Base-by-base conservation (phyloP, 2,797 vertebrate species). In the Eupleurogrammus muticus region DNA sequence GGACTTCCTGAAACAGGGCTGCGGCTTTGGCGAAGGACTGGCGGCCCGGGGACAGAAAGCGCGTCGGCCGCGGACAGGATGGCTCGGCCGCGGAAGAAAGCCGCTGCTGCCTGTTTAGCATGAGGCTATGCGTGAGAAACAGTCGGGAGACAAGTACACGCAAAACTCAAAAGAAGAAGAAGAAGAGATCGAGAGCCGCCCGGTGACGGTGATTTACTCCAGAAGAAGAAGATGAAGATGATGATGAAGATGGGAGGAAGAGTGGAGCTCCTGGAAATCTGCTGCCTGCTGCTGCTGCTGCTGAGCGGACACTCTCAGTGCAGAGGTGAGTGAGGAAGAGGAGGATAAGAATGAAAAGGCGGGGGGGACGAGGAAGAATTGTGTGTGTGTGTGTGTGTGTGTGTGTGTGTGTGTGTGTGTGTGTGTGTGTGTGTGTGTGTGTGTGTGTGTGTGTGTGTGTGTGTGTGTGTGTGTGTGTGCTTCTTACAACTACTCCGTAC, bases 221-320 rank as follows among this genome's bases (percentile, higher is more conserved):
- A 61, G 44, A 3, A 70, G 24, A 63, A 32, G 49, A 40, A 16
- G 71, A 67, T 0, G 71, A 61, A 0, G 46, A 77, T n/a, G n/a
- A n/a, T 0, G 68, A 58, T 2, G 70, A 75, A 5, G 73, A 71
- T 58, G 72, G 64, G 74, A 72, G 56, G 78, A 6, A 70, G 63
- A 70, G 60, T 2, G 42, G 57, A 23, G 58, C 65, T 84, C 75
- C 77, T 87, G 83, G 73, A 77, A 63, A 13, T 87, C 69, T 84
- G 66, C 66, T 78, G 66, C 0, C 66, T 86, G 73, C 69, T 84
- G 59, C 67, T 79, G 40, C 59, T 87, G 59, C 68, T 85, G 62
- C 32, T 86, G 58, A 68, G 47, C 21, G 84, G 77, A 70, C 11
- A 50, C 49, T 48, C 65, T 0, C 52, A 69, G 4, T 73, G 84